Evolutionary conservation across 2,888 invertebrate species (phyloP).

Genomic region (Kuschelorhynchus macadamiae): DNA sequence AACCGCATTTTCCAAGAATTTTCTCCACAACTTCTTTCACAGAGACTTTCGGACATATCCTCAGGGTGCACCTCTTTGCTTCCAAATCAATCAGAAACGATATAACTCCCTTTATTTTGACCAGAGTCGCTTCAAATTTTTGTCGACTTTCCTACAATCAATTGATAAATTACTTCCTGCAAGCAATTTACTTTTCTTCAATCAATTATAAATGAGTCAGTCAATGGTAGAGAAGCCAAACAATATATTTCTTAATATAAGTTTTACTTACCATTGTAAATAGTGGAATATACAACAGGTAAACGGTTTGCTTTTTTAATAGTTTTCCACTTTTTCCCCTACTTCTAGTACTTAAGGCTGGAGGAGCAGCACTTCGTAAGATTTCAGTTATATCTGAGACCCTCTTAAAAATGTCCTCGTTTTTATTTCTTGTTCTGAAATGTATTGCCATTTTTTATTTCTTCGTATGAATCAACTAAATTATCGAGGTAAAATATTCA

Average conservation of each 20-base stretch:
- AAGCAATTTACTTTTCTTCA: no score
- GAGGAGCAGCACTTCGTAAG: slow-evolving; percentile 48
- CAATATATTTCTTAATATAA: no score
- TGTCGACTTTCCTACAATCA: slow-evolving; percentile 54
- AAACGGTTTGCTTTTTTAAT: slow-evolving; percentile 40
- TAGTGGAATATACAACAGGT: slow-evolving; percentile 17
- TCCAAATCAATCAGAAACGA: slow-evolving; percentile 59
- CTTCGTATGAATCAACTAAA: no score
- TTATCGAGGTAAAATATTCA: no score
- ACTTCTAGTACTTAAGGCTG: slow-evolving; percentile 48
- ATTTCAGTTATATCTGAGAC: slow-evolving; percentile 50
- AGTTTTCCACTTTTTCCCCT: slow-evolving; percentile 32
- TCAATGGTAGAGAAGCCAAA: no score
- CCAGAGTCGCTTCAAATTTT: slow-evolving; percentile 53
- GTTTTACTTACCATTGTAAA: slow-evolving; percentile 11
- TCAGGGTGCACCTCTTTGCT: slow-evolving; percentile 56
- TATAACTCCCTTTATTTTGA: slow-evolving; percentile 58
- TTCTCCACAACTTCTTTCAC: slow-evolving; percentile 53
- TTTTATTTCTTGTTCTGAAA: slow-evolving; percentile 53
- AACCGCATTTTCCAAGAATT: slow-evolving; percentile 50
- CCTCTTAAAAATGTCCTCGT: slow-evolving; percentile 50
- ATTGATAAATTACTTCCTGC: no score
- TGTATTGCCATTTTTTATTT: no score
- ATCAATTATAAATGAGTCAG: no score
- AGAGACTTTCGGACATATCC: slow-evolving; percentile 54